Base-by-base conservation (phyloP, 2,888 invertebrate genomes). In the Melieria omissa region DNA sequence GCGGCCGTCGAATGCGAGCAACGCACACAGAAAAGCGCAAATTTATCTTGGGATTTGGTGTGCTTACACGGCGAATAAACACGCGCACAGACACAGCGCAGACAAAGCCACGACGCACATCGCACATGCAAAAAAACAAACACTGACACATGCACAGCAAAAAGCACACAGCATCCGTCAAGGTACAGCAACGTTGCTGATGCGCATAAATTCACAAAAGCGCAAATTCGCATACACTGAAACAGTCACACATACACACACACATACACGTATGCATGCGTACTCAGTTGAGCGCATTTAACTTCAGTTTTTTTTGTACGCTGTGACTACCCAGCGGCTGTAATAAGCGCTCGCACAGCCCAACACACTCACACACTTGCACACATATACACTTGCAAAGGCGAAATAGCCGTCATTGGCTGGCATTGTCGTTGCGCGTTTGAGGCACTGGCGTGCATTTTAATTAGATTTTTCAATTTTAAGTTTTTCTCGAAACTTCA, bases 41-140 rank as follows among this genome's bases (percentile, higher is more conserved):
- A 58, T 14, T 58, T 58, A 58, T 41, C 16, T 41, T 58, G 58
- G 58, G 58, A 58, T 58, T 58, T 58, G 41, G 16, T 12, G 16
- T 10, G 58, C 16, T 12, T n/a, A 14, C 52, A 52, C 9, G 29
- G 49, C 12, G 49, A 16, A 57, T n/a, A 57, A n/a, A 14, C 10
- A 57, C 57, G 16, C 57, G 14, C 8, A 8, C 58, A n/a, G 10
- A 16, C 10, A 10, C 41, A 16, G 29, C 10, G 58, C 16, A 58
- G 7, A 58, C 58, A 57, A 14, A 29, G 29, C 29, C 29, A 29
- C 29, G 29, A 29, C 29, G 29, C 29, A 29, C 29, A 29, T 3
- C 3, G 29, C 58, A 58, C 10, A 16, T 58, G 6, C 29, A 29
- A 29, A 29, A 29, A 29, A 29, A 29, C 29, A 29, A 1, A 29